These are phyloP conservation scores for Colaptes auratus DNA, from an alignment of 2,113 vertebrate genomes.

Conservation along the genomic window DNA sequence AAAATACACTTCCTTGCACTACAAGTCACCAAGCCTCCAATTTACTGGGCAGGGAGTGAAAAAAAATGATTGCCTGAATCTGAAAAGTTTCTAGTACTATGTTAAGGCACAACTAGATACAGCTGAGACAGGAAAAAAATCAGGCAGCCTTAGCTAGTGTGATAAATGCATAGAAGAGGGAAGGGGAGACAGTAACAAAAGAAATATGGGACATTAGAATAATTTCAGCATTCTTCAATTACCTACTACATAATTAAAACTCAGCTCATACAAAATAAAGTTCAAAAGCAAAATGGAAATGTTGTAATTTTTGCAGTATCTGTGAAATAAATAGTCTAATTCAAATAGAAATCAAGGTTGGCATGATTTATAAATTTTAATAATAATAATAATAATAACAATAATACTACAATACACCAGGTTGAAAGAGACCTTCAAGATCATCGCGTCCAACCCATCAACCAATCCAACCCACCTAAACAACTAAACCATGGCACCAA, in stretches of 20 bases:
- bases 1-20: neutral
- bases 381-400: too few relatives aligned
- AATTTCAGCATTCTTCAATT: neutral
- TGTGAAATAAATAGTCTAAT: neutral
- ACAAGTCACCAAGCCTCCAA: neutral
- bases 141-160: neutral
- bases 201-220: neutral
- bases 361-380: too few relatives aligned
- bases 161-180: neutral
- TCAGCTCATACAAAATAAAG: neutral
- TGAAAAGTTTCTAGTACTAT: neutral
- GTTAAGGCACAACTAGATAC: neutral
- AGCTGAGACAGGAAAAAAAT: neutral
- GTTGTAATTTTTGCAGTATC: neutral
- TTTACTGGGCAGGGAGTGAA: neutral
- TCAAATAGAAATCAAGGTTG: neutral
- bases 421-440: too few relatives aligned
- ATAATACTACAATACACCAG: too few relatives aligned
- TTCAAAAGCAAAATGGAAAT: neutral
- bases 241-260: neutral
- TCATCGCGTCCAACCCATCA: too few relatives aligned
- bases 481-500: too few relatives aligned
- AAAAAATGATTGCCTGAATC: neutral
- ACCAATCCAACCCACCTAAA: too few relatives aligned
- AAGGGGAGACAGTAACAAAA: neutral